Evolutionary conservation across 2,113 vertebrate species (phyloP), one percentile per base, ranked within the genome.

Genomic region (Accipiter virgatus): DNA sequence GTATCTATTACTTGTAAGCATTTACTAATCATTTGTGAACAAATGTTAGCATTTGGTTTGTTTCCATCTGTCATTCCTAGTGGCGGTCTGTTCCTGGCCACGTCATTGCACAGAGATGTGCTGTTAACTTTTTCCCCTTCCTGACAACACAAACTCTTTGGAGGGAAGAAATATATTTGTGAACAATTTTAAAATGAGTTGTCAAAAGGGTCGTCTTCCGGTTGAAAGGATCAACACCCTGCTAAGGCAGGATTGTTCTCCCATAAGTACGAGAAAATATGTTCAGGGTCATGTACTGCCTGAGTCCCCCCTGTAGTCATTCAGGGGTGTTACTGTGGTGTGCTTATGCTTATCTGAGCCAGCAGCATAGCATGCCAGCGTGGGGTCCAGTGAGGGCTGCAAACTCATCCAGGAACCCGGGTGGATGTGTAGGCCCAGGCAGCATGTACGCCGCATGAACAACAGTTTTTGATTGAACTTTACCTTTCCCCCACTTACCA

Each of bases 1-100:
- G 17, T 65, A 77, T 86, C 59, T 91, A 53, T 85, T 91, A 88
- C 96, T 93, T 77, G 66, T 83, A 95, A 95, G 91, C 77, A 43
- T 95, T 97, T 97, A 89, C 81, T 93, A 95, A 96, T 89, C 66
- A 77, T 82, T 90, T 91, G 66, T 93, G 96, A 96, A 91, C 78
- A 96, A 97, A 95, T 94, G 84, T 70, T 94, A 95, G 86, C 91
- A 56, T 95, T 95, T 95, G 53, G 86, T 84, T 91, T 91, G 56
- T 48, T 94, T 96, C 88, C 96, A 97, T 97, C 93, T 96, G 94
- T 89, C 86, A 82, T 70, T 82, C 56, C 80, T 53, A n/a, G 66
- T 13, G 17, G 75, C 4, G 0, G 75, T 56, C 70, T 94, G 86
- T 92, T 93, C 93, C 67, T 86, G 62, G 88, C 94, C 94, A 68